Conservation (phyloP, 1,140 invertebrate species). For the Mycetomoellerius zeteki region DNA sequence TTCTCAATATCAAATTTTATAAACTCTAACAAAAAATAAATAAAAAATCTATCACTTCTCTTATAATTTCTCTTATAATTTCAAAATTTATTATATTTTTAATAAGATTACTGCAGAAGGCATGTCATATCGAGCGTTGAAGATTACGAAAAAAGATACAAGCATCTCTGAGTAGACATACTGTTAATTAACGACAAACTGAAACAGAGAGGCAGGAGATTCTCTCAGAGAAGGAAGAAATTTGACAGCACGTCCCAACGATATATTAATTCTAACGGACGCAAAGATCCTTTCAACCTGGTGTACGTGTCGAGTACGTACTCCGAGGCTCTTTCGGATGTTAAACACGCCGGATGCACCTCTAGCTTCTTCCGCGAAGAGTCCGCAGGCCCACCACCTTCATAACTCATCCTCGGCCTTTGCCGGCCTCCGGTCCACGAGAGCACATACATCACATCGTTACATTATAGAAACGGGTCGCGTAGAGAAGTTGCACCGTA, state of each 20-base stretch:
- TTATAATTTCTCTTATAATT: neutral
- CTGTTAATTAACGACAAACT: conserved; percentile 64
- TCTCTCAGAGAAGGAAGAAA: neutral
- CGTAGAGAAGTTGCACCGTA: conserved; percentile 69
- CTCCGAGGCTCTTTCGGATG: conserved; percentile 65
- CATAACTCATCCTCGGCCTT: conserved; percentile 72
- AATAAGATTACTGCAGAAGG: neutral
- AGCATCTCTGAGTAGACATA: neutral
- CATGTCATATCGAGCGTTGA: neutral
- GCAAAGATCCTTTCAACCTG: conserved; percentile 64
- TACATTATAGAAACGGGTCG: conserved; percentile 78
- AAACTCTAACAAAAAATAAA: neutral
- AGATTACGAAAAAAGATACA: neutral
- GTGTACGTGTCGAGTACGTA: conserved; percentile 56
- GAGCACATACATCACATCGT: conserved; percentile 74
- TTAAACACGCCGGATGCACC: conserved; percentile 69
- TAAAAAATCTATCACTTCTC: neutral
- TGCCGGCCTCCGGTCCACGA: conserved; percentile 50
- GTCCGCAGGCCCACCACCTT: conserved; percentile 62
- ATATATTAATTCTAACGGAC: conserved; percentile 67
- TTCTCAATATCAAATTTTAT: neutral
- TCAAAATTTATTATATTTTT: neutral
- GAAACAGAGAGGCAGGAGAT: neutral
- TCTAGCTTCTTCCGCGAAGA: conserved; percentile 59
- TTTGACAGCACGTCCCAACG: conserved; percentile 36